A percentile compares a stretch with the other conserved stretches of the same genome.
Evolutionary conservation across 1,140 invertebrate genomes (phyloP).

Genomic region (Drosophila asahinai): DNA sequence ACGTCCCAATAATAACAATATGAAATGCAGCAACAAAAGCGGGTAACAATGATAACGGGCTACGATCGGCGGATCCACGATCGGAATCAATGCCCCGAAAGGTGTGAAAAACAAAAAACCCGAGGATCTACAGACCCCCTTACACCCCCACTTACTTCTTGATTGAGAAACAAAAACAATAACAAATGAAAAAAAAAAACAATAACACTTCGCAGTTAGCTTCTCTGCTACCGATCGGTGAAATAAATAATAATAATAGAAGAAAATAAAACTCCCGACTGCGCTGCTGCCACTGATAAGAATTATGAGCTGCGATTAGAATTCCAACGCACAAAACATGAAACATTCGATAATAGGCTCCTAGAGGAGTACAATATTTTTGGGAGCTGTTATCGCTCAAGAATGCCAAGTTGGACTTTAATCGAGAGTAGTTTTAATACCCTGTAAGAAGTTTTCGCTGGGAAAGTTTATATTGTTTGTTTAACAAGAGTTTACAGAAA

Average conservation of each 20-base stretch:
- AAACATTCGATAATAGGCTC: conserved; percentile 54
- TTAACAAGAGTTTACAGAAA: background rate
- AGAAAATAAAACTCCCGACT: conserved; percentile 6
- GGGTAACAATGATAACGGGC: conserved; percentile 47
- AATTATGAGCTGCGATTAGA: conserved; percentile 53
- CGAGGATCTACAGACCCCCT: conserved; percentile 4
- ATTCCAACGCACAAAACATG: conserved; percentile 39
- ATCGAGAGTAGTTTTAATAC: conserved; percentile 41
- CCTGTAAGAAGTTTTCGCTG: background rate
- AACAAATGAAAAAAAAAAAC: background rate
- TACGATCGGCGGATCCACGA: conserved; percentile 20
- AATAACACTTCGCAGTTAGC: background rate
- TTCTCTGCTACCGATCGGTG: background rate
- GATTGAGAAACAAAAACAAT: conserved; percentile 1
- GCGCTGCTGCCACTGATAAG: conserved; percentile 44
- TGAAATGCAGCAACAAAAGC: conserved; percentile 51
- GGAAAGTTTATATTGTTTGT: background rate
- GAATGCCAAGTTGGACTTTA: conserved; percentile 48
- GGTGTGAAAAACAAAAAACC: conserved; percentile 32
- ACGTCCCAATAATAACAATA: conserved; percentile 51
- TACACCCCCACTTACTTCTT: no score
- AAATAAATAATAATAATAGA: background rate
- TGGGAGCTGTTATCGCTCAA: conserved; percentile 43
- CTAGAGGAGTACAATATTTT: conserved; percentile 36
- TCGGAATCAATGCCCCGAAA: conserved; percentile 43